Evolutionary conservation across 2,888 invertebrate genomes (phyloP).

Genomic region (Agonopterix heracliana): DNA sequence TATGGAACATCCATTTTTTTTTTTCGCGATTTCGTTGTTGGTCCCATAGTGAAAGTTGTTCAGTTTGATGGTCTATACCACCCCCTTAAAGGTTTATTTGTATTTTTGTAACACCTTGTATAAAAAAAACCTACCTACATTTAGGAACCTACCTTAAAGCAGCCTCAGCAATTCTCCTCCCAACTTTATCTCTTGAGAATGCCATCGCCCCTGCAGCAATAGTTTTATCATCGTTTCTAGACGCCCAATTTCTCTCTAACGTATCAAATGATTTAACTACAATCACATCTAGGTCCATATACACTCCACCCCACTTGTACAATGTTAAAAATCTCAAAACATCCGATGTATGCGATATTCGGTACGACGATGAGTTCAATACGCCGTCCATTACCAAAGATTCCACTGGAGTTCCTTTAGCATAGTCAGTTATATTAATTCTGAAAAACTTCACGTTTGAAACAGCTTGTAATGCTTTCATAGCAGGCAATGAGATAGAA

Average conservation of each 20-base stretch:
- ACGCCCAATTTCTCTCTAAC: constrained; percentile 77
- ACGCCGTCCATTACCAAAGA: constrained; percentile 63
- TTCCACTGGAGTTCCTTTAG: constrained; percentile 75
- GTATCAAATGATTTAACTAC: constrained; percentile 76
- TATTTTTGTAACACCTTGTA: too few relatives aligned
- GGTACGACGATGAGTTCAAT: constrained; percentile 71
- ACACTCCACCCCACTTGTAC: too few relatives aligned
- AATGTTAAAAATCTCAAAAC: constrained; percentile 79
- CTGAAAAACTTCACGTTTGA: constrained; percentile 69
- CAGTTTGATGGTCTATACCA: too few relatives aligned
- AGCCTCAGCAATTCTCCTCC: constrained; percentile 24
- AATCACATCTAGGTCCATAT: constrained; percentile 83
- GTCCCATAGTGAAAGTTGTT: too few relatives aligned
- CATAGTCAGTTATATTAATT: constrained; percentile 65
- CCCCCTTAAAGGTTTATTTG: too few relatives aligned
- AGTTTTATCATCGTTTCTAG: constrained; percentile 72
- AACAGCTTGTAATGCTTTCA: constrained; percentile 45
- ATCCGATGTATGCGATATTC: constrained; percentile 79
- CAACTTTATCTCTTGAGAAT: constrained; percentile 51
- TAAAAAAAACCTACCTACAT: too few relatives aligned
- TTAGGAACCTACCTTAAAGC: constrained; percentile 30
- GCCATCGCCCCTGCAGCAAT: constrained; percentile 83
- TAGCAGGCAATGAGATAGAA: constrained; percentile 29
- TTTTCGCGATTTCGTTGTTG: too few relatives aligned
- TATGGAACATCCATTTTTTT: too few relatives aligned